A percentile compares a stretch with the other conserved stretches of the same genome.
Evolutionary conservation across 2,113 vertebrate genomes (phyloP).

Genomic region (Zingel zingel): DNA sequence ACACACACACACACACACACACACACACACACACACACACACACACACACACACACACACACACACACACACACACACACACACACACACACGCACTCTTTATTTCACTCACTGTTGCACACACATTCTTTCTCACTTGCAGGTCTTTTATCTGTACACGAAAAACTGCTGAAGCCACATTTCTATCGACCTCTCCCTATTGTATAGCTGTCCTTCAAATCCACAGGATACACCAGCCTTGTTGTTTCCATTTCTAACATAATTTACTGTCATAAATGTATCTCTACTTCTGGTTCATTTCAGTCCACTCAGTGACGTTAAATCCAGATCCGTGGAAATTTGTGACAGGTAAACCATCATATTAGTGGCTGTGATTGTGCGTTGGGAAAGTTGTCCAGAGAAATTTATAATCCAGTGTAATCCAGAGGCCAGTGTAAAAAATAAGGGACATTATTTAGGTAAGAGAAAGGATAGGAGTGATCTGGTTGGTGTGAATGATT

Average conservation of each 20-base stretch:
- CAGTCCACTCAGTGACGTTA: background rate
- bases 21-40: background rate
- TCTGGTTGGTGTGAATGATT: background rate
- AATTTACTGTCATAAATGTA: background rate
- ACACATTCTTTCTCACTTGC: background rate
- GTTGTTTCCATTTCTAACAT: background rate
- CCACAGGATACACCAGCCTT: background rate
- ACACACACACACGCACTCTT: too few species aligned
- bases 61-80: too few species aligned
- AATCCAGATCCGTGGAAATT: slow-evolving; percentile 1
- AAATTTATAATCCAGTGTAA: background rate
- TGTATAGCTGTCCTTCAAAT: slow-evolving; percentile 4
- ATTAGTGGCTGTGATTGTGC: background rate
- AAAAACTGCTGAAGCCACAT: background rate
- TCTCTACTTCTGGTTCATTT: background rate
- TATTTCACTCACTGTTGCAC: background rate
- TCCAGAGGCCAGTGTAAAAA: background rate
- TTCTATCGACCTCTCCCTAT: background rate
- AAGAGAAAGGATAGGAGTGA: background rate
- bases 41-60: too few species aligned
- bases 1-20: too few species aligned
- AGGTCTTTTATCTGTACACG: slow-evolving; percentile 1
- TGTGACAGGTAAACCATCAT: background rate
- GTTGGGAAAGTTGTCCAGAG: background rate
- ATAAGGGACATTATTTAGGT: background rate